Base-by-base conservation (phyloP, 2,888 invertebrate species). In the Leptodirus hochenwartii region DNA sequence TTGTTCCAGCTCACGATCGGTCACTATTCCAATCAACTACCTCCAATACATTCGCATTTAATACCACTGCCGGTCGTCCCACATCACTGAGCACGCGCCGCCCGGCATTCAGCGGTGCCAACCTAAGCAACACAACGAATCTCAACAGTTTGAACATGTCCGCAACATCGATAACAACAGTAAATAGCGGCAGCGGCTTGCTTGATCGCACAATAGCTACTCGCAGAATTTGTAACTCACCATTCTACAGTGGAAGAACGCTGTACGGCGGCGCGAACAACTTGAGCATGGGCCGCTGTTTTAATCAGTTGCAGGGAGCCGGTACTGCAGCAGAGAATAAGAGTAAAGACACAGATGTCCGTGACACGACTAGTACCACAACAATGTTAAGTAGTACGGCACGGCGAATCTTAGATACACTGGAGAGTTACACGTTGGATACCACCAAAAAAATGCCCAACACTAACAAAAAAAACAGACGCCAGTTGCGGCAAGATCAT, bases 361-460 rank as follows among this genome's bases (percentile, higher is more conserved):
- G n/a, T n/a, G n/a, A n/a, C 27, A 30, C 29, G 17, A 27, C 22
- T 5, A 44, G 44, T 24, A 52, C 51, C 29, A 49, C 51, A 31
- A 46, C 58, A 15, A 57, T 59, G 8, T 62, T 78, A 51, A 78
- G 80, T 46, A 65, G 68, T 38, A 77, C 85, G 4, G 76, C 87
- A 1, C 69, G 73, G 42, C 66, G 75, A 37, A 77, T 90, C 38
- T 56, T 88, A 43, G 75, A 79, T 43, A 64, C 82, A 4, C 57
- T 90, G 31, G 81, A 87, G 48, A 70, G 76, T 42, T 82, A 79
- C 54, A 75, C 81, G 0, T n/a, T n/a, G n/a, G n/a, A n/a, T n/a
- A n/a, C n/a, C n/a, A n/a, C 77, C 2, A 76, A 70, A 45, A 74
- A 75, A 46, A 78, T 84, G 50, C 79, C 80, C 20, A 8, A 20